Conservation (phyloP, 1,140 invertebrate species). For the Dreissena polymorpha region DNA sequence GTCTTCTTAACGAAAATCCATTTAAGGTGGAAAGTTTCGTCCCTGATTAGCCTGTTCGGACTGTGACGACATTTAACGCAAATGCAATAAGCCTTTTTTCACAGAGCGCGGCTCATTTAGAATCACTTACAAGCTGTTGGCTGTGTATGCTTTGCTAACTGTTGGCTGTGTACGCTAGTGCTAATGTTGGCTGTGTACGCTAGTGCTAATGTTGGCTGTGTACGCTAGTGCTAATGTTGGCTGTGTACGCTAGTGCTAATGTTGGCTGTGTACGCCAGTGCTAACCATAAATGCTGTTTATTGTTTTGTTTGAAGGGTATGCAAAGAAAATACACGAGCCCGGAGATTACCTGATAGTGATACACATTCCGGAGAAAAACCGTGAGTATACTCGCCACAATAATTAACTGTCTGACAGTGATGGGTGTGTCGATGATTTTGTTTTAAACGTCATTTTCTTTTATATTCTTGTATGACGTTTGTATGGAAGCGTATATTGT, state of each 20-base stretch:
- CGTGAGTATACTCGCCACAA: neutral
- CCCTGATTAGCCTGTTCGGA: too few species aligned
- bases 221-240: neutral
- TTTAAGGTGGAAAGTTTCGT: too few species aligned
- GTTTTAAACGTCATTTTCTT: neutral
- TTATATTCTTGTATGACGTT: neutral
- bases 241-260: neutral
- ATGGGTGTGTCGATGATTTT: neutral
- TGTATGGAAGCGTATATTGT: neutral
- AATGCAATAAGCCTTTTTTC: too few species aligned
- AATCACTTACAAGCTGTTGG: neutral
- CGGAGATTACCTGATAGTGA: constrained; percentile 34
- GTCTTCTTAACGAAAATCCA: too few species aligned
- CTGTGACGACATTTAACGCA: too few species aligned
- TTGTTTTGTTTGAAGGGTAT: constrained; percentile 21
- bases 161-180: neutral
- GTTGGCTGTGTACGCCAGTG: neutral
- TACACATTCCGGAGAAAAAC: constrained; percentile 38
- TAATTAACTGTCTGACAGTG: neutral
- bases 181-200: neutral
- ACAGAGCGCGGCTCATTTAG: too few species aligned
- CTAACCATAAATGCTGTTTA: neutral
- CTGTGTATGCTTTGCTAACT: neutral
- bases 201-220: neutral
- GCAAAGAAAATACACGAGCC: constrained; percentile 19